phyloP scores from a whole-genome alignment of 2,797 vertebrate genomes.

The Babyrousa celebensis region DNA sequence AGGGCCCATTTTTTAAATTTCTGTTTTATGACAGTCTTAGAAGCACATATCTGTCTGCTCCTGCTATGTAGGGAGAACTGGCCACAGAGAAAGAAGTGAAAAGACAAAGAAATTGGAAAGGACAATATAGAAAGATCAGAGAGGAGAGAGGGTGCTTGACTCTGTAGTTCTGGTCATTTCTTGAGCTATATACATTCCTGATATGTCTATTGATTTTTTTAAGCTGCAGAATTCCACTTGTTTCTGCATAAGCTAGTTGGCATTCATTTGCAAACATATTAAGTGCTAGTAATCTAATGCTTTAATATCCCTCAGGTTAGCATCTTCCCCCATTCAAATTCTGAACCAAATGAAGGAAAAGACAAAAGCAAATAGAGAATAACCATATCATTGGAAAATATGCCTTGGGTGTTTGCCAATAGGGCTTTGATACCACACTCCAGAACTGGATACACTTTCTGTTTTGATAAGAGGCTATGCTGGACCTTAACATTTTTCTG shows the following conservation, averaged over 20 bases:
- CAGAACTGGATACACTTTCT: background rate
- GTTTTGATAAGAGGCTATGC: background rate
- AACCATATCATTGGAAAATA: background rate
- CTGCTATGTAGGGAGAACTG: background rate
- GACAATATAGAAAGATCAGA: background rate
- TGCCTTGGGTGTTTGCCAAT: background rate
- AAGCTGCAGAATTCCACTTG: background rate
- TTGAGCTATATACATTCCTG: background rate
- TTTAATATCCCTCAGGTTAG: background rate
- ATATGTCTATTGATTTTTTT: background rate
- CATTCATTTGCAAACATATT: background rate
- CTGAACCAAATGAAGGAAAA: background rate
- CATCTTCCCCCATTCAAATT: background rate
- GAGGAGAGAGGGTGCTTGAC: background rate
- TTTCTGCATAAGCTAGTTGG: background rate
- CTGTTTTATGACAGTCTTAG: background rate
- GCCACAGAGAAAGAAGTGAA: background rate
- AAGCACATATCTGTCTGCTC: background rate
- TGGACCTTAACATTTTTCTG: background rate
- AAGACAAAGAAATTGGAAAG: background rate
- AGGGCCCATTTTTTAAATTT: background rate
- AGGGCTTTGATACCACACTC: background rate
- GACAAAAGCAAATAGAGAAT: background rate
- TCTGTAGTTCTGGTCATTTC: background rate
- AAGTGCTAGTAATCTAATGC: background rate